Percentiles rank a stretch among this genome's conserved stretches.
phyloP scores from a whole-genome alignment of 2,797 vertebrate species.

The Acanthurus leucopareius region DNA sequence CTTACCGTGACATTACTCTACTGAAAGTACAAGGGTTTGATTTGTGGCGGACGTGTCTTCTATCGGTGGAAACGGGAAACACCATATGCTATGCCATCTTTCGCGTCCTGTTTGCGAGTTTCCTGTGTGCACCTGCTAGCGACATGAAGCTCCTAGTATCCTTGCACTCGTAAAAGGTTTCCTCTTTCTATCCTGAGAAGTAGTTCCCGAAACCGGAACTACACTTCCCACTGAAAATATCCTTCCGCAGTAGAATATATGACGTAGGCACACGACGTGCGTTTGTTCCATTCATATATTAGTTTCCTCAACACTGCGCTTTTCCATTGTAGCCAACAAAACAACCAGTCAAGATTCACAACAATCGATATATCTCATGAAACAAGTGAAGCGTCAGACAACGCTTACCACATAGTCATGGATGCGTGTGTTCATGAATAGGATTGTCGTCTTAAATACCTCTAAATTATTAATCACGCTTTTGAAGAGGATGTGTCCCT shows the following conservation, averaged over 20 bases:
- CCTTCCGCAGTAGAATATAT: constrained; percentile 70
- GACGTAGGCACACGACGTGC: constrained; percentile 67
- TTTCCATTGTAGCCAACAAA: not conserved
- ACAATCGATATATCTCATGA: not conserved
- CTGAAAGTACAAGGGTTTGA: not conserved
- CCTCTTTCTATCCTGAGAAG: constrained; percentile 50
- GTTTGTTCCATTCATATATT: constrained; percentile 57
- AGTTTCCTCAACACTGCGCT: not conserved
- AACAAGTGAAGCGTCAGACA: not conserved
- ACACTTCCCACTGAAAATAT: constrained; percentile 53
- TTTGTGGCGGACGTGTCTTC: constrained; percentile 5
- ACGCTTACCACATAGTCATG: not conserved
- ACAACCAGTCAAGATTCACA: not conserved
- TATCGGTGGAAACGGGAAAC: not conserved
- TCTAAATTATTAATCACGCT: not conserved
- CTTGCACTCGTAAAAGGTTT: constrained; percentile 68
- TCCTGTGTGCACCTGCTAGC: constrained; percentile 81
- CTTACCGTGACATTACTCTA: constrained; percentile 73
- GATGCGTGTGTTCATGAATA: not conserved
- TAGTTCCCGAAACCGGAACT: constrained; percentile 82
- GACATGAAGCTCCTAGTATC: constrained; percentile 69
- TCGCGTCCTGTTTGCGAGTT: constrained; percentile 32
- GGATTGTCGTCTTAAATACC: not conserved
- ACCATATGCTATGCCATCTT: constrained; percentile 35
- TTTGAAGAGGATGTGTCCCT: not conserved